Evolutionary conservation across 1,140 invertebrate species (phyloP).

Genomic region (Lutraria rhynchaena): DNA sequence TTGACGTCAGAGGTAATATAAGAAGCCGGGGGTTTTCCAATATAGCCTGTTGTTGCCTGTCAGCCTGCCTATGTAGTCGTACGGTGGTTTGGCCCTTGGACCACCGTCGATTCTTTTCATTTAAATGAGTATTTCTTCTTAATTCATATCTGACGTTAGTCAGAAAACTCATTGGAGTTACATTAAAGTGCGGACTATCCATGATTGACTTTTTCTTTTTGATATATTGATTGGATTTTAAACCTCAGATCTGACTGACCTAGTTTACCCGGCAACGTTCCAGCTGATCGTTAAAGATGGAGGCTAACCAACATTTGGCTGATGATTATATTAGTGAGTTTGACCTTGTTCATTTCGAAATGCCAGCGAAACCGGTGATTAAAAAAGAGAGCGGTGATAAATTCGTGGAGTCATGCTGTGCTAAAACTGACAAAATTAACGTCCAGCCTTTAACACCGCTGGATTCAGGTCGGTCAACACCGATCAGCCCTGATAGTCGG

Average conservation of each 20-base stretch:
- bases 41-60: constrained; percentile 76
- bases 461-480: constrained; percentile 58
- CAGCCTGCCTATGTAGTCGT: constrained; percentile 67
- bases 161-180: constrained; percentile 22
- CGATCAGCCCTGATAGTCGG: constrained; percentile 57
- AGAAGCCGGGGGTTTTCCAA: constrained; percentile 72
- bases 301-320: constrained; percentile 71
- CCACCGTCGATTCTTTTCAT: constrained; percentile 72
- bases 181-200: not conserved
- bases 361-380: constrained; percentile 69
- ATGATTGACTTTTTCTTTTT: constrained; percentile 11
- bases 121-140: constrained; percentile 43
- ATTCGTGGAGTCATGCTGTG: constrained; percentile 61
- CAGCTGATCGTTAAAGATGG: constrained; percentile 72
- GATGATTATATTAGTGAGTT: constrained; percentile 78
- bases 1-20: constrained; percentile 71
- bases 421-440: constrained; percentile 58
- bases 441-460: constrained; percentile 47
- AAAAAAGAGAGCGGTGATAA: constrained; percentile 67
- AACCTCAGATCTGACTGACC: constrained; percentile 57
- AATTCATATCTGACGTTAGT: constrained; percentile 26
- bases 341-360: constrained; percentile 75
- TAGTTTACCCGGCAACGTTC: constrained; percentile 63
- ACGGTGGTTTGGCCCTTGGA: constrained; percentile 72
- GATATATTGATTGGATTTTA: constrained; percentile 31